phyloP scores from a whole-genome alignment of 2,797 vertebrate genomes.

The Sparidentex hasta region DNA sequence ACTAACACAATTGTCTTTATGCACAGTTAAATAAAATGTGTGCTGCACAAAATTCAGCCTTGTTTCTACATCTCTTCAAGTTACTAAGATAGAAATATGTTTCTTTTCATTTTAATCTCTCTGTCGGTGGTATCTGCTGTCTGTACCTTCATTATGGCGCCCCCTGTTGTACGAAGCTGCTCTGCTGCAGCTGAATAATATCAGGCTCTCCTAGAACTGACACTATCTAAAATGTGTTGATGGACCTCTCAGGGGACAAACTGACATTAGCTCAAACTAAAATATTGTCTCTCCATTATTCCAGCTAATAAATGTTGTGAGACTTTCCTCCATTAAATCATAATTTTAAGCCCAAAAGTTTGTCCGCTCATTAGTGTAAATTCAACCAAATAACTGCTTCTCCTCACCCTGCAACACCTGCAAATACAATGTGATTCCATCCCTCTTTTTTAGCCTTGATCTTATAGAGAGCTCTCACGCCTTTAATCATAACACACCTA shows the following conservation, averaged over 20 bases:
- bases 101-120: background rate
- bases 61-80: too few species aligned
- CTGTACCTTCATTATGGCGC: background rate
- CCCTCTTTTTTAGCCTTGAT: background rate
- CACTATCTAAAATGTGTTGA: background rate
- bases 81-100: too few species aligned
- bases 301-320: background rate
- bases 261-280: background rate
- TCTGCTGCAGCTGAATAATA: constrained; percentile 11
- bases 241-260: background rate
- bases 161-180: constrained; percentile 28
- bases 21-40: background rate
- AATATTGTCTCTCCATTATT: background rate
- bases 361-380: background rate
- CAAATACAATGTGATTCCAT: background rate
- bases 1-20: constrained; percentile 8
- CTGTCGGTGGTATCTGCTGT: background rate
- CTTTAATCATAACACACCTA: constrained; percentile 25
- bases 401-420: background rate
- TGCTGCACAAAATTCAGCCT: background rate
- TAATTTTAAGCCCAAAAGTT: background rate
- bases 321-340: background rate
- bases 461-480: constrained; percentile 5
- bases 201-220: background rate
- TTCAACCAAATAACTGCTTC: background rate